These are phyloP conservation scores for Perdix hodgsoniae DNA, from an alignment of 2,797 vertebrate genomes.

Conservation along the genomic window DNA sequence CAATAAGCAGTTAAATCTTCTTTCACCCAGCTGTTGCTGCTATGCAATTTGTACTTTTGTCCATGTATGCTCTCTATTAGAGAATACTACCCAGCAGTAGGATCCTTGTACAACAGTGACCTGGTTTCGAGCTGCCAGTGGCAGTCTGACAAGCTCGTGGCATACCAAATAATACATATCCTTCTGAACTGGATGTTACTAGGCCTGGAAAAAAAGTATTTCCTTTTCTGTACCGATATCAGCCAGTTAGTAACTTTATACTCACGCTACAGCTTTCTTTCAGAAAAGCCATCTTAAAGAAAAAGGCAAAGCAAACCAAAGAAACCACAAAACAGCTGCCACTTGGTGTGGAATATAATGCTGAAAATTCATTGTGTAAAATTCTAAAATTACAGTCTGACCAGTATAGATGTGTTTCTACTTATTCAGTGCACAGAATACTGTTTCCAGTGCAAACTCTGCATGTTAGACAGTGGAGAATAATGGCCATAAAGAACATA, in stretches of 20 bases:
- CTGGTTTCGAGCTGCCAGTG: slow-evolving; percentile 19
- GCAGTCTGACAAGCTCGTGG: not conserved
- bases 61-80: not conserved
- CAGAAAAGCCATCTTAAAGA: not conserved
- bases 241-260: not conserved
- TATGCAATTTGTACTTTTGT: slow-evolving; percentile 46
- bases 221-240: not conserved
- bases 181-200: slow-evolving; percentile 18
- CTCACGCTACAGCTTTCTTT: not conserved
- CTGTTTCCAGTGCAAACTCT: not conserved
- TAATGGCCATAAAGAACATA: not conserved
- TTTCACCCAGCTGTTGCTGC: slow-evolving; percentile 60
- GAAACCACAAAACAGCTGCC: not conserved
- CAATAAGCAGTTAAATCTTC: slow-evolving; percentile 54
- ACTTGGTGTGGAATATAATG: not conserved
- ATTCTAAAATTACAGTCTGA: not conserved
- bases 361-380: not conserved
- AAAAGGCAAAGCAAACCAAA: not conserved
- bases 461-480: not conserved
- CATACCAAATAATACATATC: slow-evolving; percentile 10
- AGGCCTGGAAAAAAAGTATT: not conserved
- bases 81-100: not conserved
- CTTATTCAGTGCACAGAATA: not conserved
- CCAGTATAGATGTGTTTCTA: not conserved
- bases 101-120: not conserved